These are phyloP conservation scores for Thamnophis sirtalis DNA, from an alignment of 2,113 vertebrate genomes.

Conservation along the genomic window DNA sequence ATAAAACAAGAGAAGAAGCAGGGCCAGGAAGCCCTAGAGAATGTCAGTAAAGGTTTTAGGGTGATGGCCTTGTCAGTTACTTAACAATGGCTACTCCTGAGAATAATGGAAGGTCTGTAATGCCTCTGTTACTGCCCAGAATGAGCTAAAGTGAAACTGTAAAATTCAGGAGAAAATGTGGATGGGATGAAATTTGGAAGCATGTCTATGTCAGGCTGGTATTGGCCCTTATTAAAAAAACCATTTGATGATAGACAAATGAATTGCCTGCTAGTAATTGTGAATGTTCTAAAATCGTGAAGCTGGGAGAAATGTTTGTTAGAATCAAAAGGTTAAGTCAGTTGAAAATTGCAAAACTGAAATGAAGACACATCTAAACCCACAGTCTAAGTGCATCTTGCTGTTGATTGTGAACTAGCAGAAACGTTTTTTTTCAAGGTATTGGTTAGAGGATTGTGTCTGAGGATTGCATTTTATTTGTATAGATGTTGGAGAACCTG, in stretches of 20 bases:
- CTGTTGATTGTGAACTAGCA: slow-evolving; percentile 16
- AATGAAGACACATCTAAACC: slow-evolving; percentile 7
- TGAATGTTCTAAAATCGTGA: slow-evolving; percentile 37
- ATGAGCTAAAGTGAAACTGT: not conserved
- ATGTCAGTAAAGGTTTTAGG: not conserved
- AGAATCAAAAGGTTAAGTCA: slow-evolving; percentile 52
- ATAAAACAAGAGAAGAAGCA: not conserved
- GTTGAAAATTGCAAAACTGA: slow-evolving; percentile 31
- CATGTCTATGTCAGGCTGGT: slow-evolving; percentile 1
- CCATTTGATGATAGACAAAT: slow-evolving; percentile 58
- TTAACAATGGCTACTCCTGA: not conserved
- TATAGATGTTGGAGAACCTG: not conserved
- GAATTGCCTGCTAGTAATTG: slow-evolving; percentile 54
- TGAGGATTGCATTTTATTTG: slow-evolving; percentile 28
- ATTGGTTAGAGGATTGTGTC: slow-evolving; percentile 19
- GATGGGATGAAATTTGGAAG: not conserved
- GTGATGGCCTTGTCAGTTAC: not conserved
- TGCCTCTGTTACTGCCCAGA: not conserved
- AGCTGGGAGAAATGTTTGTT: slow-evolving; percentile 41
- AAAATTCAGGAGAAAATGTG: not conserved
- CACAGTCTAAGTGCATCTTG: slow-evolving; percentile 34
- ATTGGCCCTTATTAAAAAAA: slow-evolving; percentile 50
- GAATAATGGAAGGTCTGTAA: not conserved
- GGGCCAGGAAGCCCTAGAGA: not conserved
- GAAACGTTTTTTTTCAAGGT: slow-evolving; percentile 14